Evolutionary conservation across 1,140 invertebrate genomes (phyloP), one percentile per base, ranked within the genome.

Genomic region (Drosophila orosa): DNA sequence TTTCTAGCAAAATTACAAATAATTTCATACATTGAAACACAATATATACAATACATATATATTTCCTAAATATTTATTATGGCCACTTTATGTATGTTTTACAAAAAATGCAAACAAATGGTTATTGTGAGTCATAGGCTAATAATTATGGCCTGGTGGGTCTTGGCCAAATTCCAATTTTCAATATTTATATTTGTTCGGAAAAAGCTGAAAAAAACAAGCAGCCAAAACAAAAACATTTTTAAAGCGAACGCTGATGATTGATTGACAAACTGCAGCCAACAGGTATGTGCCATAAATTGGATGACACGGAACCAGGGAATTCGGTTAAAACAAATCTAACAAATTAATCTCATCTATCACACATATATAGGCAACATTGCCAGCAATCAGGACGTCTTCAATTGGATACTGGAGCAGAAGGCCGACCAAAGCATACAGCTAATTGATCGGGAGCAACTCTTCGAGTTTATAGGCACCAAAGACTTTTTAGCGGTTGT

Each of bases 381-480:
- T 69, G 93, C 96, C 69, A 96, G 97, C 86, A 97, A 98, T 92
- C 94, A 93, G 44, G 95, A 97, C 91, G 97, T 98, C 13, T 93
- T 98, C 57, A 95, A 97, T 60, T 98, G 97, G 97, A 97, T 98
- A 94, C 94, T 97, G 48, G 95, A 96, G 90, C 97, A 98, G 92
- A 97, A 98, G 92, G 97, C 96, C 92, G 97, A 98, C 91, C 96
- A 97, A 90, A 98, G 97, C 91, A 98, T 98, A 74, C 97, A 98
- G 92, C 96, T 98, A 86, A 97, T 98, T 59, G 95, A 97, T 86
- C 94, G 97, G 79, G 96, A 97, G 54, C 95, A 95, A 84, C 93
- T 98, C 8, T 95, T 95, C 85, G 96, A 97, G 84, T 96, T 97
- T 92, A 98, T 98, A 81, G 96, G 96, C 90, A 96, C 96, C 42